These are phyloP conservation scores for Ovis canadensis DNA, from an alignment of 2,113 vertebrate genomes.

Conservation along the genomic window DNA sequence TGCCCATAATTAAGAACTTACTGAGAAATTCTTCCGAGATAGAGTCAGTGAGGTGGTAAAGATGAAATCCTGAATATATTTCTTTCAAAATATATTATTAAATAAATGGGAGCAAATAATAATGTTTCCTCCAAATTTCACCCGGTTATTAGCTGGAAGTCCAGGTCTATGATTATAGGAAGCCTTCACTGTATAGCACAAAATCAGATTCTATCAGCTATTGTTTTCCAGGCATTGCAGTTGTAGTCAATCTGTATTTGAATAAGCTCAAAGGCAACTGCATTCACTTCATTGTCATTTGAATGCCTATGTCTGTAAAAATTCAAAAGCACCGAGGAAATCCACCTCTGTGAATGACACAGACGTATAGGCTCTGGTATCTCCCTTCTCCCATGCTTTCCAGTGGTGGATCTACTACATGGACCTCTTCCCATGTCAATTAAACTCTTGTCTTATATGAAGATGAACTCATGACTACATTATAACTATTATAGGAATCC, in stretches of 20 bases:
- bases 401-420: rapidly evolving
- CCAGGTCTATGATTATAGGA: not conserved
- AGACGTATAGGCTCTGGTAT: not conserved
- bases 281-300: not conserved
- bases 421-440: not conserved
- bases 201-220: not conserved
- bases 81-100: not conserved
- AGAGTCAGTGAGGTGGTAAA: not conserved
- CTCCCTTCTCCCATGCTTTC: not conserved
- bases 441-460: not conserved
- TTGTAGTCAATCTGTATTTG: not conserved
- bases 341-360: not conserved
- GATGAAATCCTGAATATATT: not conserved
- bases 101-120: not conserved
- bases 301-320: not conserved
- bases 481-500: not conserved
- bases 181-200: not conserved
- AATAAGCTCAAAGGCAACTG: not conserved
- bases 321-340: not conserved
- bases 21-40: not conserved
- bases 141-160: not conserved
- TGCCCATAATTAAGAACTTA: not conserved
- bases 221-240: not conserved
- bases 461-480: not conserved
- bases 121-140: not conserved